Base-by-base conservation (phyloP, 2,113 vertebrate genomes). In the Nesogale talazaci region DNA sequence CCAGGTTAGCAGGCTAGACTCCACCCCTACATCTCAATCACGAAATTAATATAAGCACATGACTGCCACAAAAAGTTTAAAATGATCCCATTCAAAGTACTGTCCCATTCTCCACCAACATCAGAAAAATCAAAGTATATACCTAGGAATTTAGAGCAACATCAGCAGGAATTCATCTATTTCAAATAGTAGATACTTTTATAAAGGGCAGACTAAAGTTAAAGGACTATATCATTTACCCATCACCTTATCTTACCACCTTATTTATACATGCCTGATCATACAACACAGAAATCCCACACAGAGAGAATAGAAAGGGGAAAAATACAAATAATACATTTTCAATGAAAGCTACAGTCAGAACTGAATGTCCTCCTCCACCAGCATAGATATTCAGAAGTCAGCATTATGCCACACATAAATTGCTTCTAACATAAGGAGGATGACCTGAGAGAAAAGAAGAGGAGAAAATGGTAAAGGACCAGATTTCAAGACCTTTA, bases 331-430 rank as follows among this genome's bases (percentile, higher is more conserved):
- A 92, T 80, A 5, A 76, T 38, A 81, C 78, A 10, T 63, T 86
- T 15, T 29, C n/a, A 82, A 86, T 16, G 57, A 92, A 83, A 29
- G 29, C 22, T 70, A 79, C 23, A 78, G n/a, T 34, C 46, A 83
- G 29, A 69, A 78, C 38, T 88, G 65, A 87, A 89, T 14, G 36
- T 31, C n/a, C 16, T 63, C 76, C 91, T 96, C 14, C 42, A 94
- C 29, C 27, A 90, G n/a, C 36, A 91, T 57, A 6, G 78, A 42
- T 86, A 92, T 38, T 88, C 65, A 90, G 20, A 92, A 15, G 0
- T 78, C 70, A 92, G 40, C n/a, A 83, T 83, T 82, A 16, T 78
- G 70, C 20, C 63, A 85, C 15, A 10, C 42, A 46, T 85, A 27
- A 72, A 77, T 90, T 84, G 81, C 56, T 40, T 72, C 22, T 90